Conservation (phyloP, 2,797 vertebrate species). For the Alosa sapidissima region DNA sequence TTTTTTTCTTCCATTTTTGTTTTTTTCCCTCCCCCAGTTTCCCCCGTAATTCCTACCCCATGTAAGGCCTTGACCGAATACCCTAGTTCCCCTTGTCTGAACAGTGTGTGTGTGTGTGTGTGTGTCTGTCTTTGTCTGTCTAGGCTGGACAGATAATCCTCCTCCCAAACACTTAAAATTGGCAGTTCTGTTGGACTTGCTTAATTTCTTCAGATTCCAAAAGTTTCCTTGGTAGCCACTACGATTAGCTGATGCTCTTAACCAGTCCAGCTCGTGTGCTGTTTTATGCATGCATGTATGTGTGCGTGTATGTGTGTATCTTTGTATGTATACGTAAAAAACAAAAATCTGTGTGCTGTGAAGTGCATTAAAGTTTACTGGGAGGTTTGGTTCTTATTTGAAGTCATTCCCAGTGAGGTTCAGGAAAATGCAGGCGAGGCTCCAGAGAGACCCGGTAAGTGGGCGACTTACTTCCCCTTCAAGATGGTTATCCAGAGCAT, state of each 20-base stretch:
- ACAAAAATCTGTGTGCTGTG: slow-evolving; percentile 44
- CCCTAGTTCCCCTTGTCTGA: slow-evolving; percentile 20
- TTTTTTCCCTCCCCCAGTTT: not conserved
- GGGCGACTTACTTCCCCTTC: slow-evolving; percentile 55
- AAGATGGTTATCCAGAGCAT: slow-evolving; percentile 61
- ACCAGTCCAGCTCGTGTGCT: not conserved
- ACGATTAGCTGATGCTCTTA: not conserved
- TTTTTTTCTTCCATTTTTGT: not conserved
- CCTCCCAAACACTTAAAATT: not conserved
- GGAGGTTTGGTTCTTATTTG: slow-evolving; percentile 76
- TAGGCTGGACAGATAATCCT: not conserved
- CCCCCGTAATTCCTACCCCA: not conserved
- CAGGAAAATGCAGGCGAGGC: slow-evolving; percentile 73
- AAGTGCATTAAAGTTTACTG: slow-evolving; percentile 69
- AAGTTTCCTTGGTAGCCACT: not conserved
- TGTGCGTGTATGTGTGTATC: not conserved
- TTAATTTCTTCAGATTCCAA: not conserved
- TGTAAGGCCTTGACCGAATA: slow-evolving; percentile 14
- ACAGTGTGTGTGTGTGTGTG: not conserved
- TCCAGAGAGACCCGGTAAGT: slow-evolving; percentile 76
- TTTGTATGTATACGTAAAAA: not conserved
- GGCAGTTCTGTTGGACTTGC: not conserved
- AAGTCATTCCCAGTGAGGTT: slow-evolving; percentile 80
- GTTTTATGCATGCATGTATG: not conserved
- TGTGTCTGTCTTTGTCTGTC: not conserved